Evolutionary conservation across 2,113 vertebrate species (phyloP).

Genomic region (Monopterus albus): DNA sequence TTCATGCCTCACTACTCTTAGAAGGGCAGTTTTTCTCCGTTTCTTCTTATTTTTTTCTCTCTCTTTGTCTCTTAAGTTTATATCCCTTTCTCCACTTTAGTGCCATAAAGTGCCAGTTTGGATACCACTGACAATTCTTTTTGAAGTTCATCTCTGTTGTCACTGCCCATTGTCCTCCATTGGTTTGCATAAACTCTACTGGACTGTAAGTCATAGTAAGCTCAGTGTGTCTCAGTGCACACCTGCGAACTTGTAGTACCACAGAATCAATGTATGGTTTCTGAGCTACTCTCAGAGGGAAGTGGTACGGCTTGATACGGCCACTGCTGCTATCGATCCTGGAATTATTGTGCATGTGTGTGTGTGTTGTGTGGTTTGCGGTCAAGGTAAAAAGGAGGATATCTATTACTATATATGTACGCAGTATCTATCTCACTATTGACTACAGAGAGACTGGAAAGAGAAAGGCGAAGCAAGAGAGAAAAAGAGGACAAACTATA

Average conservation of each 20-base stretch:
- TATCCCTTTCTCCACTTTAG: background rate
- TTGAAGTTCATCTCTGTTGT: background rate
- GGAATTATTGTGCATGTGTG: background rate
- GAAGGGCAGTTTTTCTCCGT: background rate
- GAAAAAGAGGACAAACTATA: background rate
- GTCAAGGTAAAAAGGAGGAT: conserved; percentile 12
- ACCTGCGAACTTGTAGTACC: background rate
- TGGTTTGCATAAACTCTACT: background rate
- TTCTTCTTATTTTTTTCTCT: conserved; percentile 1
- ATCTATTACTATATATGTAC: background rate
- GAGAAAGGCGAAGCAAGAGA: background rate
- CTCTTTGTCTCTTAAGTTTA: background rate
- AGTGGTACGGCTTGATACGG: background rate
- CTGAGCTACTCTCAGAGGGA: conserved; percentile 18
- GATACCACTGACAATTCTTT: conserved; percentile 8
- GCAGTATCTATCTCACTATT: conserved; percentile 17
- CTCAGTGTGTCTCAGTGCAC: background rate
- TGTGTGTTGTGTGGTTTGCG: background rate
- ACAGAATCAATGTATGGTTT: conserved; percentile 25
- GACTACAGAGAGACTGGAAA: conserved; percentile 8
- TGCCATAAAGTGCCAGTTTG: background rate
- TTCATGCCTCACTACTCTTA: conserved; percentile 61
- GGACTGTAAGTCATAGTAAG: background rate
- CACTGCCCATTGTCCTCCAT: background rate
- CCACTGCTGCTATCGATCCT: conserved; percentile 26